Conservation (phyloP, 2,888 invertebrate species). For the Erpobdella octoculata region DNA sequence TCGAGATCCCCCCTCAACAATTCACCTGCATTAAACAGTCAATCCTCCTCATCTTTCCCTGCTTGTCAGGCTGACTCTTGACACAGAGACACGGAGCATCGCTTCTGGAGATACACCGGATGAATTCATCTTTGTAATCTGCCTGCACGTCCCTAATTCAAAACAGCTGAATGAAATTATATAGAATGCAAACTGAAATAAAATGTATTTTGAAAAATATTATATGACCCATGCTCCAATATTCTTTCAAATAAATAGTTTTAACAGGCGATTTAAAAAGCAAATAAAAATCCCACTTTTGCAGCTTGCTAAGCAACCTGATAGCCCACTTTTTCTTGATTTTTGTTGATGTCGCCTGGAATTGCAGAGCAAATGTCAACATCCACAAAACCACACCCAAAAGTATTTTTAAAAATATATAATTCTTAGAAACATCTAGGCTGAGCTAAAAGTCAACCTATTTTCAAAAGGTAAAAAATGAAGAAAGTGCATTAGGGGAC, state of each 20-base stretch:
- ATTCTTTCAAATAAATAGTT: not conserved
- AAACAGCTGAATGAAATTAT: no score
- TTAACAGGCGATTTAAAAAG: no score
- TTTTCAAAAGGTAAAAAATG: not conserved
- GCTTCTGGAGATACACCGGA: not conserved
- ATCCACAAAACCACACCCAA: no score
- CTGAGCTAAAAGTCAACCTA: not conserved
- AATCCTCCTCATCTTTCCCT: slow-evolving; percentile 27
- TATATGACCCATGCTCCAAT: not conserved
- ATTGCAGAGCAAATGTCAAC: not conserved
- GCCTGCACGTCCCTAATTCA: not conserved
- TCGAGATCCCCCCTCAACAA: no score
- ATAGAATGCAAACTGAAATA: no score
- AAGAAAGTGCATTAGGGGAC: not conserved
- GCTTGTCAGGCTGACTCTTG: slow-evolving; percentile 16
- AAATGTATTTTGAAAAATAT: not conserved
- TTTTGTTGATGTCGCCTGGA: not conserved
- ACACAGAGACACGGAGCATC: not conserved
- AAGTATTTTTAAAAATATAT: no score
- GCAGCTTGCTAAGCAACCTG: slow-evolving; percentile 14
- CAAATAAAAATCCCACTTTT: not conserved
- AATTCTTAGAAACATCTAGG: not conserved
- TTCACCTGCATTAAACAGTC: slow-evolving; percentile 24
- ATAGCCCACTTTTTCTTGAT: slow-evolving; percentile 13
- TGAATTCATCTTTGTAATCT: not conserved